These are phyloP conservation scores for Arenaria interpres DNA, from an alignment of 2,113 vertebrate genomes.

Conservation along the genomic window DNA sequence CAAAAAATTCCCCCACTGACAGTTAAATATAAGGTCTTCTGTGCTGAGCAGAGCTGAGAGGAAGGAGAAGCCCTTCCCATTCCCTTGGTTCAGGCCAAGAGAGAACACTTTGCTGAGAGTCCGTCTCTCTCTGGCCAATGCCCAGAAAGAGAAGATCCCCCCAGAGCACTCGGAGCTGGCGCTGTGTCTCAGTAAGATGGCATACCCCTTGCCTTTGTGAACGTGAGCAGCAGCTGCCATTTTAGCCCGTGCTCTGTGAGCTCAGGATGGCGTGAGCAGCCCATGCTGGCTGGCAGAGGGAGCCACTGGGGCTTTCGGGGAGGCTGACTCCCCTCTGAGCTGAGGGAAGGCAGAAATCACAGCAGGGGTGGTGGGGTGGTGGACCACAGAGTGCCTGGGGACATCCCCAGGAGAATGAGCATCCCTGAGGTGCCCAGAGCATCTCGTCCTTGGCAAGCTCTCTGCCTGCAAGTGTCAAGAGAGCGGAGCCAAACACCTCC, in stretches of 20 bases:
- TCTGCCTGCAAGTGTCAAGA: not conserved
- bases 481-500: not conserved
- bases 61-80: not conserved
- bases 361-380: not conserved
- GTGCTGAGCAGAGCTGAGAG: not conserved
- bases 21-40: not conserved
- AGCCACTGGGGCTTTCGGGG: not conserved
- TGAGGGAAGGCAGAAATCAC: not conserved
- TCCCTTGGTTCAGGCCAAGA: not conserved
- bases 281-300: not conserved
- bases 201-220: not conserved
- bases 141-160: not conserved
- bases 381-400: not conserved
- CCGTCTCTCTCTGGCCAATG: not conserved
- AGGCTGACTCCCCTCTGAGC: not conserved
- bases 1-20: not conserved
- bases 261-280: not conserved
- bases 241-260: not conserved
- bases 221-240: not conserved
- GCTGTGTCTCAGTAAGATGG: not conserved
- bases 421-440: not conserved
- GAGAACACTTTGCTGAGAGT: not conserved
- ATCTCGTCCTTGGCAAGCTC: not conserved
- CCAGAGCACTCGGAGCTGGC: not conserved
- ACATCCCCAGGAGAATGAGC: not conserved